A percentile compares a stretch with the other conserved stretches of the same genome.
phyloP scores from a whole-genome alignment of 2,797 vertebrate species.

The Nannoperca obscura region DNA sequence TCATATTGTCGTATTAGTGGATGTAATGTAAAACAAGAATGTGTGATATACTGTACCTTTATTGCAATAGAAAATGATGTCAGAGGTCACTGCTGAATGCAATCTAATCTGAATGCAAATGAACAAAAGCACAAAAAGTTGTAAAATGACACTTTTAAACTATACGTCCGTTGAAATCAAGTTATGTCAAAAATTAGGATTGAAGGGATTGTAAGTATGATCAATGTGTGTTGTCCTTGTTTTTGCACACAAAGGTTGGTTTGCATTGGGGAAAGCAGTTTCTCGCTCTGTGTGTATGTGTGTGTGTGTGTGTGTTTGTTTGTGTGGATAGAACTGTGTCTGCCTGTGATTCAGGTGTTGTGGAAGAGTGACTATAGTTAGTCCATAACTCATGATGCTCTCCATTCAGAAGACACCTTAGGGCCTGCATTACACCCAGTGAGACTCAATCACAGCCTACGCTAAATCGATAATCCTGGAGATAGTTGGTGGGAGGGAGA shows the following conservation, averaged over 20 bases:
- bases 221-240: slow-evolving; percentile 50
- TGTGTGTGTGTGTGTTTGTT: slow-evolving; percentile 32
- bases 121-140: slow-evolving; percentile 6
- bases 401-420: slow-evolving; percentile 85
- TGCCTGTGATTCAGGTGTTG: slow-evolving; percentile 76
- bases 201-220: slow-evolving; percentile 26
- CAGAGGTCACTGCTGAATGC: slow-evolving; percentile 24
- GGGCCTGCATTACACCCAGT: slow-evolving; percentile 83
- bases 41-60: slow-evolving; percentile 6
- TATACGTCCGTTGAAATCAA: slow-evolving; percentile 8
- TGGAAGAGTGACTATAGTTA: slow-evolving; percentile 81
- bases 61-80: slow-evolving; percentile 18
- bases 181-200: not conserved
- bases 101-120: slow-evolving; percentile 38
- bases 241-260: slow-evolving; percentile 31
- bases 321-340: slow-evolving; percentile 31
- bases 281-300: slow-evolving; percentile 25
- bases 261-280: slow-evolving; percentile 40
- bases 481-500: slow-evolving; percentile 77
- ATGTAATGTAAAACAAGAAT: slow-evolving; percentile 1
- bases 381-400: slow-evolving; percentile 86
- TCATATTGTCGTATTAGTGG: slow-evolving; percentile 11
- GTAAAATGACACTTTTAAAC: slow-evolving; percentile 10
- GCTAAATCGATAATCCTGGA: slow-evolving; percentile 86
- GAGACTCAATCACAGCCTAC: slow-evolving; percentile 87